Conservation (phyloP, 2,797 vertebrate genomes). For the Cryptoblepharus egeriae region DNA sequence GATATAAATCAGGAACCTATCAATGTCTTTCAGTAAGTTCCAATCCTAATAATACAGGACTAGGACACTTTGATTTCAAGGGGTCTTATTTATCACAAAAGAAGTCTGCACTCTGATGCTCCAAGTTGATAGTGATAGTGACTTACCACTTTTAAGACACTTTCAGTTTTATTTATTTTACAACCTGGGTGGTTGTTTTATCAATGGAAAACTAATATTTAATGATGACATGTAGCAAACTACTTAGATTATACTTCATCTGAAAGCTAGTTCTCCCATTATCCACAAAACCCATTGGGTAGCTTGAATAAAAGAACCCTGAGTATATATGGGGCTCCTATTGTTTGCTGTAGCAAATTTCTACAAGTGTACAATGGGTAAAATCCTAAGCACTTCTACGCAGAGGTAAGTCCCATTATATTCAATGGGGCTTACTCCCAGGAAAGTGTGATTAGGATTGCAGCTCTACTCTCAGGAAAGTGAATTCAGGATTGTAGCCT, state of each 20-base stretch:
- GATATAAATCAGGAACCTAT: constrained; percentile 6
- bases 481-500: too few species aligned
- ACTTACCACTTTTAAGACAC: neutral
- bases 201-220: neutral
- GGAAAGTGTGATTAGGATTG: too few species aligned
- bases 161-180: constrained; percentile 19
- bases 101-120: neutral
- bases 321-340: neutral
- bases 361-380: neutral
- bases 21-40: too few species aligned
- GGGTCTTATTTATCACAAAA: neutral
- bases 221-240: neutral
- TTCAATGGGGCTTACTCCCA: too few species aligned
- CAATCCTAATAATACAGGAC: neutral
- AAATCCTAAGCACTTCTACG: too few species aligned
- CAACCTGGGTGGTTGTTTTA: neutral
- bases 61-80: neutral
- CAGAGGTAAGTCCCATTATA: too few species aligned
- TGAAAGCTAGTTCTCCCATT: neutral
- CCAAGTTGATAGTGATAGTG: neutral
- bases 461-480: too few species aligned
- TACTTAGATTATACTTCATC: neutral
- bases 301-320: neutral
- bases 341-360: neutral
- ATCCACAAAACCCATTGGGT: neutral